These are phyloP conservation scores for Sciurus vulgaris DNA, from an alignment of 2,797 vertebrate species.

Conservation along the genomic window DNA sequence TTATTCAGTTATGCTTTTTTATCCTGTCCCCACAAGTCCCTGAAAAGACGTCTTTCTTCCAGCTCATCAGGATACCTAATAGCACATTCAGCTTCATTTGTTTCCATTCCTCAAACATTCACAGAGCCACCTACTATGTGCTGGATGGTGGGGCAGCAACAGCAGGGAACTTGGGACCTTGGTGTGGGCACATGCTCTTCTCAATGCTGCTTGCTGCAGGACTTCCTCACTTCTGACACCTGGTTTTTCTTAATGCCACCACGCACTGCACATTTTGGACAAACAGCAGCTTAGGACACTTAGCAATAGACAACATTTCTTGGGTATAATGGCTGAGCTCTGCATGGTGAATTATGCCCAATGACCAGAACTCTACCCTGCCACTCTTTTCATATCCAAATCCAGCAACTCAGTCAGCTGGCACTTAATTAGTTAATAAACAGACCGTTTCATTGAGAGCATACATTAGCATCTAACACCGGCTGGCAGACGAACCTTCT, in stretches of 20 bases:
- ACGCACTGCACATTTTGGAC: neutral
- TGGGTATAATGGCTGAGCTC: neutral
- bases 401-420: constrained; percentile 59
- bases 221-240: neutral
- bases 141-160: constrained; percentile 22
- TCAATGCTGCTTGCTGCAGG: neutral
- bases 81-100: constrained; percentile 35
- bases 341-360: neutral
- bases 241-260: neutral
- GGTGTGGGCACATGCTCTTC: neutral
- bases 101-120: neutral
- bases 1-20: constrained; percentile 70
- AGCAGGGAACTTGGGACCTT: neutral
- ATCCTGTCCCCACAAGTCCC: constrained; percentile 36
- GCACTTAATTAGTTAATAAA: constrained; percentile 86
- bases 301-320: neutral
- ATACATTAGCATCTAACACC: constrained; percentile 83
- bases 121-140: constrained; percentile 23
- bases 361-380: neutral
- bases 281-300: neutral
- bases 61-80: constrained; percentile 33
- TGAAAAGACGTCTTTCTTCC: constrained; percentile 75
- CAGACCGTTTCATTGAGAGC: constrained; percentile 82
- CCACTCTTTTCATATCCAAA: neutral
- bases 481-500: constrained; percentile 83